Conservation (phyloP, 1,140 invertebrate species). For the Sarcophaga bullata region DNA sequence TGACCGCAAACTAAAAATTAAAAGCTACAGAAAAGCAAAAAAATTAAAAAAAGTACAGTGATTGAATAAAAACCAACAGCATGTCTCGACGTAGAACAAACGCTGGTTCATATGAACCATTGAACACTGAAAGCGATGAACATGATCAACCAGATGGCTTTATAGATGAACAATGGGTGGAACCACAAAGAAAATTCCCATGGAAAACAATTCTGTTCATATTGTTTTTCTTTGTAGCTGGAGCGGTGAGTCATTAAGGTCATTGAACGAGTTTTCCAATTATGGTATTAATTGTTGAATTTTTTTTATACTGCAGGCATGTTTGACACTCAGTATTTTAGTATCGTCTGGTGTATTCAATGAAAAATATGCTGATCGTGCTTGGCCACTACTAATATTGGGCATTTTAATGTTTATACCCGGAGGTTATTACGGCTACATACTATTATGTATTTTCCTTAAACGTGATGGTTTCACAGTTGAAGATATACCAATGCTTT, state of each 20-base stretch:
- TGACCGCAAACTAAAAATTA: neutral
- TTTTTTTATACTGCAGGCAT: conserved; percentile 25
- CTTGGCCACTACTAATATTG: conserved; percentile 44
- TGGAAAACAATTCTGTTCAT: conserved; percentile 45
- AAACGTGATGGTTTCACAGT: conserved; percentile 43
- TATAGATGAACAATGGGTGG: conserved; percentile 38
- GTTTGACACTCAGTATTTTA: conserved; percentile 40
- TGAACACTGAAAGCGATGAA: neutral
- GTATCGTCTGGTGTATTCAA: conserved; percentile 34
- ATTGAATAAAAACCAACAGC: neutral
- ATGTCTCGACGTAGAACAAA: conserved; percentile 39
- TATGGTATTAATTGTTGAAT: neutral
- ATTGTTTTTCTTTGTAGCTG: conserved; percentile 43
- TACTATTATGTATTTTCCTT: conserved; percentile 42
- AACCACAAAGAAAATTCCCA: conserved; percentile 36
- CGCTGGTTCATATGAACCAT: neutral
- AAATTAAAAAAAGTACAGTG: neutral
- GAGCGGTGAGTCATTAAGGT: conserved; percentile 41
- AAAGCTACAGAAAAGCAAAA: neutral
- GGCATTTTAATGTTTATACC: conserved; percentile 47
- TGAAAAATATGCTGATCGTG: conserved; percentile 44
- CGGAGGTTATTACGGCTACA: conserved; percentile 47
- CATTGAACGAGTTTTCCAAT: neutral
- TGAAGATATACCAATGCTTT: conserved; percentile 46
- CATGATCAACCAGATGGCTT: conserved; percentile 41